Evolutionary conservation across 2,113 vertebrate species (phyloP).

Genomic region (Parus major): DNA sequence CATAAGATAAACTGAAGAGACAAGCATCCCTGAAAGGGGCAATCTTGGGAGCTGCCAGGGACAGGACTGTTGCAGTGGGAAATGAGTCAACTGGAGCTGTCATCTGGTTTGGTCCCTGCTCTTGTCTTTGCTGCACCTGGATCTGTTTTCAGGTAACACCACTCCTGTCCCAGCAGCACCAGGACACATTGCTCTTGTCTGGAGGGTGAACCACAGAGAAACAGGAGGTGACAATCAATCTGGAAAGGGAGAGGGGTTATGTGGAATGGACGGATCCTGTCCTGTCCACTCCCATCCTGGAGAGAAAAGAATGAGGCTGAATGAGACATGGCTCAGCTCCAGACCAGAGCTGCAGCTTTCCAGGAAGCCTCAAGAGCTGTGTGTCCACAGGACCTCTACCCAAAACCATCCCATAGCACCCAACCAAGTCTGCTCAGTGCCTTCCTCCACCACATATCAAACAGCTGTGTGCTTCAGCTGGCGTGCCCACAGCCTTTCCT

Average conservation of each 20-base stretch:
- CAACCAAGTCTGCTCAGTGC: neutral
- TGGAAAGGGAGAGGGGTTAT: neutral
- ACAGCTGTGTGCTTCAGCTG: rapidly evolving
- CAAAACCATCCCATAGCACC: neutral
- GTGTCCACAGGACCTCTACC: neutral
- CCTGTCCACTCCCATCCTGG: neutral
- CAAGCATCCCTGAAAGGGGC: neutral
- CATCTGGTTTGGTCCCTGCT: neutral
- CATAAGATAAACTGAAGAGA: neutral
- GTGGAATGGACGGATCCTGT: neutral
- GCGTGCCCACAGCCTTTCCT: neutral
- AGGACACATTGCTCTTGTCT: neutral
- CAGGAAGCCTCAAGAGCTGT: neutral
- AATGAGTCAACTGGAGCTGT: neutral
- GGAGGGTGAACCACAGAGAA: neutral
- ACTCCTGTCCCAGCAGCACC: neutral
- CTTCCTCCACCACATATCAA: neutral
- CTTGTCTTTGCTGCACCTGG: neutral
- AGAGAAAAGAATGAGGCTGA: neutral
- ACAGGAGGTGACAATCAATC: neutral
- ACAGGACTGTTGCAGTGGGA: neutral
- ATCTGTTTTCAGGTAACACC: neutral
- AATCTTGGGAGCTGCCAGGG: neutral
- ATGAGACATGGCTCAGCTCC: neutral
- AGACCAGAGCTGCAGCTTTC: neutral